phyloP scores from a whole-genome alignment of 2,113 vertebrate species.

The Marmota flaviventris region DNA sequence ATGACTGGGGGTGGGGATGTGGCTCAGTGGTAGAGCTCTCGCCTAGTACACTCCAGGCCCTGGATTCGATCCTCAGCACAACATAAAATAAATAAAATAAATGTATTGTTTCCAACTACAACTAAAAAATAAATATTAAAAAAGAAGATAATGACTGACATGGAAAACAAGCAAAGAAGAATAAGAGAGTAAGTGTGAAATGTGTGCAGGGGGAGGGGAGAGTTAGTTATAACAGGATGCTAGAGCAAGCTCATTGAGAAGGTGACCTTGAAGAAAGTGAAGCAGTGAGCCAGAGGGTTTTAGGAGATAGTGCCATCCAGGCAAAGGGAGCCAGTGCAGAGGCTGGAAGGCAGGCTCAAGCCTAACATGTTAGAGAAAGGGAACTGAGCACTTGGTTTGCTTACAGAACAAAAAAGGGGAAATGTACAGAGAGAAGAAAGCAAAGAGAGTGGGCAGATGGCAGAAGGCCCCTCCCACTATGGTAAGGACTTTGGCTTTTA shows the following conservation, averaged over 20 bases:
- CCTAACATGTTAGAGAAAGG: background rate
- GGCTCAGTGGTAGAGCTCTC: too few species aligned
- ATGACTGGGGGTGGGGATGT: too few species aligned
- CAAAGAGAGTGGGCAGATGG: background rate
- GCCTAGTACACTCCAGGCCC: too few species aligned
- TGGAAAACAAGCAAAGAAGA: background rate
- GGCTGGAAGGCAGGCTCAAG: background rate
- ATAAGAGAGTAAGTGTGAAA: background rate
- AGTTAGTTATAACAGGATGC: background rate
- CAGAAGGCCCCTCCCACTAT: fast-evolving
- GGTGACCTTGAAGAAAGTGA: background rate
- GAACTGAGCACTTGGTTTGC: background rate
- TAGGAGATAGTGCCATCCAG: fast-evolving
- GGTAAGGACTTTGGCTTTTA: background rate
- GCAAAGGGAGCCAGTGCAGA: background rate
- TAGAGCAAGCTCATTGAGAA: background rate
- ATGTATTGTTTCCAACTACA: too few species aligned
- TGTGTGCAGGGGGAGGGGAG: fast-evolving
- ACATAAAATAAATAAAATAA: too few species aligned
- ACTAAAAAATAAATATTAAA: too few species aligned
- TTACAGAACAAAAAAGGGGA: background rate
- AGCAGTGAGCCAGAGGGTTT: background rate
- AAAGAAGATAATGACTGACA: background rate
- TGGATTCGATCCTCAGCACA: too few species aligned
- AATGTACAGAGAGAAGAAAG: fast-evolving